Conservation (phyloP, 2,797 vertebrate species). For the Ctenochaetus hawaiiensis region DNA sequence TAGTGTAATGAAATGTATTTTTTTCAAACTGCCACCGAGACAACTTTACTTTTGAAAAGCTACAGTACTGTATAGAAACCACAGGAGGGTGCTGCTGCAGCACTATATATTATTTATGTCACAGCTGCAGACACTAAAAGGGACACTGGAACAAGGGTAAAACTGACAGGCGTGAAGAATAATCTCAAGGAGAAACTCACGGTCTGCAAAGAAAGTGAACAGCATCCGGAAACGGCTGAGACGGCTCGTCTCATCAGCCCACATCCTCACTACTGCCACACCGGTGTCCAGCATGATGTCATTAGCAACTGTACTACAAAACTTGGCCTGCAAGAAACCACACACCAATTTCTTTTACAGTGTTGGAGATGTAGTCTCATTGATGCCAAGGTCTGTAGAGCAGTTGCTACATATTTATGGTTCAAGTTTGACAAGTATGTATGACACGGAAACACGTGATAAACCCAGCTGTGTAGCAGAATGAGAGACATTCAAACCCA, state of each 20-base stretch:
- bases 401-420: conserved; percentile 49
- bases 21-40: neutral
- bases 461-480: conserved; percentile 26
- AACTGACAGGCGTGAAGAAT: neutral
- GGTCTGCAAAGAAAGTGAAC: conserved; percentile 93
- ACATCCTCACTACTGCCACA: conserved; percentile 93
- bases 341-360: conserved; percentile 36
- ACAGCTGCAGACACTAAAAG: conserved; percentile 1
- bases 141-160: neutral
- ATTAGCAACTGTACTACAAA: conserved; percentile 96
- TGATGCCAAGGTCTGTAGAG: conserved; percentile 60
- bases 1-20: neutral
- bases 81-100: conserved; percentile 22
- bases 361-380: conserved; percentile 49
- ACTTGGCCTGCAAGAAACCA: conserved; percentile 88
- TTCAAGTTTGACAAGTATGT: neutral
- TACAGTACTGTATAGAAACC: conserved; percentile 21
- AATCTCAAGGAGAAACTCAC: conserved; percentile 84
- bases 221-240: conserved; percentile 96
- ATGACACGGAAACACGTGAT: conserved; percentile 25
- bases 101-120: neutral
- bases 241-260: conserved; percentile 94
- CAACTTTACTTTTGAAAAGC: neutral
- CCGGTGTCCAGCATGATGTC: conserved; percentile 92
- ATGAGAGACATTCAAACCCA: conserved; percentile 3